Evolutionary conservation across 2,888 invertebrate species (phyloP), one percentile per base, ranked within the genome.

Genomic region (Dolomedes plantarius): DNA sequence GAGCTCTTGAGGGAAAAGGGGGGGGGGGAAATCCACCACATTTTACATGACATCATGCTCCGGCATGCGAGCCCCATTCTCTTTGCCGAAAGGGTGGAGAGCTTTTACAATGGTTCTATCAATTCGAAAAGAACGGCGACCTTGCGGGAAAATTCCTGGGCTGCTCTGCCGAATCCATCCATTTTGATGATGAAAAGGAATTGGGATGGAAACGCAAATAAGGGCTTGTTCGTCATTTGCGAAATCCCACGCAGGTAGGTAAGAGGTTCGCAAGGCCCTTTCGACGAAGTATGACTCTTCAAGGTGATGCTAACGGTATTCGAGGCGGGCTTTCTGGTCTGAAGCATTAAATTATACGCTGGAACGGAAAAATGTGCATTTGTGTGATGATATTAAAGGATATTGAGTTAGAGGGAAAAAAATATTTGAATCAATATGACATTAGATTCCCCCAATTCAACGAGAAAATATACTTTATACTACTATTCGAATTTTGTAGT

Each of bases 121-220:
- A 19, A 56, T 23, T 56, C 23, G 19, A 7, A 1, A 9, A 16
- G 56, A 7, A 23, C 23, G 23, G 56, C 56, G 56, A 56, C 56
- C 56, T 56, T 56, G 56, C 56, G 1, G 3, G 56, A 56, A 23
- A 23, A n/a, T 23, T 56, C 23, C 56, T 56, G 19, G 23, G 23
- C 1, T 23, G 5, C 2, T 16, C 9, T 36, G 2, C n/a, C 16
- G 46, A 46, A 56, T 19, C 19, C 56, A n/a, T 23, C 23, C 23
- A 56, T 56, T 56, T 56, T 56, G 56, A 56, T 23, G 56, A 56
- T 56, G 23, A 23, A 56, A 56, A 56, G 16, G 16, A 56, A 56
- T 23, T 56, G 56, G 56, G 56, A 56, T 23, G 56, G 56, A 56
- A 56, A 56, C 56, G 23, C 23, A 56, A 56, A 56, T 56, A 56